phyloP scores from a whole-genome alignment of 2,113 vertebrate genomes.

The Alligator mississippiensis region DNA sequence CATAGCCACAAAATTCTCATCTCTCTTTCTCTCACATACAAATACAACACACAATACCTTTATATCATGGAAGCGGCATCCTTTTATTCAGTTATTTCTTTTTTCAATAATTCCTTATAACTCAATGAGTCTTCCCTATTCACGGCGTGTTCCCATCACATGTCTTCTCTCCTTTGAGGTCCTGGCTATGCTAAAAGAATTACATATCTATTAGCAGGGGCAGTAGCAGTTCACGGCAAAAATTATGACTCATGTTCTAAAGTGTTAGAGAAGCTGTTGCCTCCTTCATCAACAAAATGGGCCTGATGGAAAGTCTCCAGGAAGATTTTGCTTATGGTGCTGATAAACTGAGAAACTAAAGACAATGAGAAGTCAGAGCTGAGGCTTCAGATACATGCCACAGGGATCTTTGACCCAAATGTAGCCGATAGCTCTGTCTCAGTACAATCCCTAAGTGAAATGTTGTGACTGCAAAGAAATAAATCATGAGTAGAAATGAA shows the following conservation, averaged over 20 bases:
- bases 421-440: background rate
- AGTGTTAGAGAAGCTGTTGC: background rate
- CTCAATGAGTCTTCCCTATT: background rate
- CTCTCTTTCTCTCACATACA: rapidly evolving
- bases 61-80: too few relatives aligned
- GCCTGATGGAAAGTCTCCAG: constrained; percentile 63
- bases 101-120: rapidly evolving
- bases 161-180: background rate
- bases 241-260: background rate
- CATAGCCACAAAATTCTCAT: background rate
- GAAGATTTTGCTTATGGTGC: background rate
- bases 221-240: constrained; percentile 9
- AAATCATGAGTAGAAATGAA: background rate
- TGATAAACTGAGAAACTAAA: background rate
- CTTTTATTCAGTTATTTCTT: background rate
- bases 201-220: background rate
- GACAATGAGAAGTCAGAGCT: background rate
- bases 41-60: rapidly evolving
- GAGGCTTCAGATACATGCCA: background rate
- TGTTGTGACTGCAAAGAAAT: background rate
- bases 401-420: background rate
- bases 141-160: background rate
- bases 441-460: background rate
- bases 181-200: background rate
- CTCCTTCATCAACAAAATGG: constrained; percentile 65